Percentiles rank a stretch among this genome's conserved stretches.
Evolutionary conservation across 1,140 invertebrate species (phyloP).

Genomic region (Atta texana): DNA sequence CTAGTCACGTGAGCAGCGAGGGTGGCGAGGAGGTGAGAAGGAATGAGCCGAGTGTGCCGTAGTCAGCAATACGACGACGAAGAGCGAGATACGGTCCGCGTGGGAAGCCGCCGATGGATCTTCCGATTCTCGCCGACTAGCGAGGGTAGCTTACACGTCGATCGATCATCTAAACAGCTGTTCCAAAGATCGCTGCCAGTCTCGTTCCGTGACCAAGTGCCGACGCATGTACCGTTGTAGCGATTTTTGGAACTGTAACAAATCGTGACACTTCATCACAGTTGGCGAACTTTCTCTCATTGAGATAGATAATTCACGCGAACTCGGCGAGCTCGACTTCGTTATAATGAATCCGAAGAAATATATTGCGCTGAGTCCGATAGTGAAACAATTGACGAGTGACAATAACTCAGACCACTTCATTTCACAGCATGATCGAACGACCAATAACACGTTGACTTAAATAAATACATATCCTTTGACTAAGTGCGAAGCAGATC

Average conservation of each 20-base stretch:
- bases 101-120: constrained; percentile 51
- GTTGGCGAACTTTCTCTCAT: neutral
- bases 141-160: neutral
- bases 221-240: neutral
- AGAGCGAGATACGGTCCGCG: constrained; percentile 54
- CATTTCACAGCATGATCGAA: constrained; percentile 22
- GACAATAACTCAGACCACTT: constrained; percentile 8
- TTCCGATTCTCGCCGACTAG: constrained; percentile 20
- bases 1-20: constrained; percentile 66
- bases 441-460: constrained; percentile 28
- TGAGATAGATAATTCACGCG: neutral
- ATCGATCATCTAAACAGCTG: constrained; percentile 43
- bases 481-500: constrained; percentile 1
- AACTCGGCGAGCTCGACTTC: neutral
- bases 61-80: constrained; percentile 66
- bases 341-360: constrained; percentile 30
- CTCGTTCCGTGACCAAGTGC: constrained; percentile 9
- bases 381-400: constrained; percentile 29
- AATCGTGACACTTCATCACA: neutral
- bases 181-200: constrained; percentile 18
- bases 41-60: constrained; percentile 34
- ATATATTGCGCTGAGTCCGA: neutral
- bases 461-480: neutral
- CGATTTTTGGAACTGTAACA: neutral
- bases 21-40: constrained; percentile 48